Conservation (phyloP, 1,140 invertebrate species). For the Lucilia cuprina region DNA sequence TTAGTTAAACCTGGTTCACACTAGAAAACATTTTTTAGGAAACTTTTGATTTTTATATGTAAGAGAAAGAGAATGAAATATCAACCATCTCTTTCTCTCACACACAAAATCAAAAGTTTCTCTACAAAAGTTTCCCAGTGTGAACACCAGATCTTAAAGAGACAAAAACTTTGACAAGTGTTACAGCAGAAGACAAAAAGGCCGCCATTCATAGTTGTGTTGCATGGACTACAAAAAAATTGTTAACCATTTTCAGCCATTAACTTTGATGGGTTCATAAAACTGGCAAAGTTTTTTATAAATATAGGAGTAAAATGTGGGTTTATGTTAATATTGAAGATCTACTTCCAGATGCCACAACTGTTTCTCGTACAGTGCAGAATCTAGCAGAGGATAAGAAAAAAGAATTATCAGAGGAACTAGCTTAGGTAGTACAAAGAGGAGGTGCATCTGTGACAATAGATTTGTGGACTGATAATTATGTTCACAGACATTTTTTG, state of each 20-base stretch:
- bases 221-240: conserved; percentile 25
- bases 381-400: conserved; percentile 40
- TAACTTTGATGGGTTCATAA: conserved; percentile 36
- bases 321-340: conserved; percentile 33
- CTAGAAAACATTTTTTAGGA: no score
- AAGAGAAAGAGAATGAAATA: no score
- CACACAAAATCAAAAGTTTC: no score
- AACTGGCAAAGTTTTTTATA: conserved; percentile 36
- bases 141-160: no score
- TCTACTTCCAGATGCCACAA: conserved; percentile 37
- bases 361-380: conserved; percentile 18
- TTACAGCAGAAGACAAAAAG: no score
- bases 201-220: no score
- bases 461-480: conserved; percentile 42
- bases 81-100: no score
- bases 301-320: conserved; percentile 37
- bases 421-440: conserved; percentile 29
- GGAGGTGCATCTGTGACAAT: conserved; percentile 38
- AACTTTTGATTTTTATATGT: no score
- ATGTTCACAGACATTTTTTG: conserved; percentile 38
- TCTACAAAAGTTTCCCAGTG: no score
- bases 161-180: no score
- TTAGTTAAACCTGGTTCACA: no score
- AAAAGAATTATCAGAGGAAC: conserved; percentile 35
- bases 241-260: conserved; percentile 41